A percentile compares a stretch with the other conserved stretches of the same genome.
Evolutionary conservation across 2,888 invertebrate genomes (phyloP).

Genomic region (Tigriopus californicus): DNA sequence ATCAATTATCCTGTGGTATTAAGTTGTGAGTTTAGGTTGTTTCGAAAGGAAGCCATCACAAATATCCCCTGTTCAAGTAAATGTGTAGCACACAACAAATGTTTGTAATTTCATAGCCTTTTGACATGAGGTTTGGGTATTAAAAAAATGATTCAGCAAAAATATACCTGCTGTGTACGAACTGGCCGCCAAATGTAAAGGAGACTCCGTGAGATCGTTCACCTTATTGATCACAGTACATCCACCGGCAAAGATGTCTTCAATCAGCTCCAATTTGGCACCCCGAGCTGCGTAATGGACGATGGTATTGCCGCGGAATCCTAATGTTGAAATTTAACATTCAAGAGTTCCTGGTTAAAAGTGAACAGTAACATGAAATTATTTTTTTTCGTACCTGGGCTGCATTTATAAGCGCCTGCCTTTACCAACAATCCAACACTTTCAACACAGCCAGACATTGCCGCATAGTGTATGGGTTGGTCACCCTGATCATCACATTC

Average conservation of each 20-base stretch:
- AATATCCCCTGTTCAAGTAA: too few species aligned
- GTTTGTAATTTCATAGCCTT: too few species aligned
- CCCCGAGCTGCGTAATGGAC: not conserved
- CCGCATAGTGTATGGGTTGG: not conserved
- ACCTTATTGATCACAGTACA: not conserved
- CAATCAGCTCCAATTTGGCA: not conserved
- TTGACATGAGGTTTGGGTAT: too few species aligned
- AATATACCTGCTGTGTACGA: not conserved
- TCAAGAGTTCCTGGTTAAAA: too few species aligned
- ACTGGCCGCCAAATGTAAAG: not conserved
- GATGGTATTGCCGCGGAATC: not conserved
- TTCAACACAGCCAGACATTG: not conserved
- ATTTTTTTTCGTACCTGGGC: not conserved
- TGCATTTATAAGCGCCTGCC: not conserved
- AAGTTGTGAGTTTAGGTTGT: too few species aligned
- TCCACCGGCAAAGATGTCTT: not conserved
- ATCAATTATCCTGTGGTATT: too few species aligned
- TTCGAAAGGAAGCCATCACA: too few species aligned
- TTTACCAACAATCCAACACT: not conserved
- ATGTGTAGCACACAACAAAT: too few species aligned
- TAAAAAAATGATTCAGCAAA: too few species aligned
- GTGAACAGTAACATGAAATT: too few species aligned
- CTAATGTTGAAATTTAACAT: not conserved
- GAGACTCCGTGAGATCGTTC: constrained; percentile 1
- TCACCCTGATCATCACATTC: not conserved